These are phyloP conservation scores for Nysson spinosus DNA, from an alignment of 2,888 invertebrate genomes.

Conservation along the genomic window DNA sequence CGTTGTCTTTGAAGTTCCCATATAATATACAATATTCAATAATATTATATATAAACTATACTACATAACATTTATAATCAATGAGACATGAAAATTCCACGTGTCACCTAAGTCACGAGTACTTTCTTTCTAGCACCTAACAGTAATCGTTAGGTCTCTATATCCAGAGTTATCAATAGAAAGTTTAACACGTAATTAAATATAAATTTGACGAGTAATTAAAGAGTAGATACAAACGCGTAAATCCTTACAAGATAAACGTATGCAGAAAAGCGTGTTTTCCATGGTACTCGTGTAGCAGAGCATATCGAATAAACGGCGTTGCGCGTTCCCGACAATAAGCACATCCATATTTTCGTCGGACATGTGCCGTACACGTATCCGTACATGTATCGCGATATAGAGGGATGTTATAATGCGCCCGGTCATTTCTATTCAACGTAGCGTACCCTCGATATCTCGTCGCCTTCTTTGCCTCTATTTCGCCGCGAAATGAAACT, in stretches of 20 bases:
- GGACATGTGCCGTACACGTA: too few species aligned
- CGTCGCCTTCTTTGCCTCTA: slow-evolving; percentile 65
- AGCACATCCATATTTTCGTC: slow-evolving; percentile 22
- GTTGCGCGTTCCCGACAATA: slow-evolving; percentile 17
- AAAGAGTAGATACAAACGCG: neutral
- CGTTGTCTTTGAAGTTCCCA: too few species aligned
- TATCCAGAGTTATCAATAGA: too few species aligned
- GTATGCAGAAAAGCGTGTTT: neutral
- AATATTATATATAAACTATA: too few species aligned
- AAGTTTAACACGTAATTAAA: too few species aligned
- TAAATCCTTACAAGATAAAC: neutral
- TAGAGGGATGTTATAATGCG: slow-evolving; percentile 47
- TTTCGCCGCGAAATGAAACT: slow-evolving; percentile 69
- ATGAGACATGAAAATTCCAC: too few species aligned
- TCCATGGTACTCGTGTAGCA: neutral
- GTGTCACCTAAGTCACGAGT: too few species aligned
- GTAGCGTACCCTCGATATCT: slow-evolving; percentile 53
- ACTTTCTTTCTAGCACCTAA: too few species aligned
- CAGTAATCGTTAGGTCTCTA: too few species aligned
- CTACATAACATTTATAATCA: too few species aligned
- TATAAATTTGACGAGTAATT: too few species aligned
- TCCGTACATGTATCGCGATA: slow-evolving; percentile 32
- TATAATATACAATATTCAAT: too few species aligned
- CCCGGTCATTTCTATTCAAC: slow-evolving; percentile 66
- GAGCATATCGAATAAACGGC: slow-evolving; percentile 19